Base-by-base conservation (phyloP, 2,888 invertebrate species). In the Parnassius smintheus region DNA sequence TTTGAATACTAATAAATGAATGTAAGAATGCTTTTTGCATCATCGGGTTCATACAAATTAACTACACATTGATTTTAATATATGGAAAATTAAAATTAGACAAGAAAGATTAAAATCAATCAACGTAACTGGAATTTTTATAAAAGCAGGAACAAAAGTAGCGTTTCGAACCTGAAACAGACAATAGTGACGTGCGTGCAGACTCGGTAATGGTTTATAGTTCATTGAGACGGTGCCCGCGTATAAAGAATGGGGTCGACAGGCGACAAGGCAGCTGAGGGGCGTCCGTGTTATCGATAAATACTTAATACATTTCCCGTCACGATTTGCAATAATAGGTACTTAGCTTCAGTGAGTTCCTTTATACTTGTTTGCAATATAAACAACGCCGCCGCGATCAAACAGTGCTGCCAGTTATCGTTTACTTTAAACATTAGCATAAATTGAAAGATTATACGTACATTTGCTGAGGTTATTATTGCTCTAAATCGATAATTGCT, bases 131-230 rank as follows among this genome's bases (percentile, higher is more conserved):
- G 48, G 42, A 60, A 44, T 60, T 56, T 11, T 50, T 35, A 58
- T 25, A 55, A 62, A 70, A 72, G 66, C 60, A 66, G 63, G 65
- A 69, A 68, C 68, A 73, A 35, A 35, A 73, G 72, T 71, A 74
- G 66, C 69, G 66, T 63, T 63, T 64, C 61, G 61, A 60, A 65
- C 62, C 66, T 64, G 68, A 78, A 83, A 81, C 77, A 81, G 76
- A 86, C 82, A 86, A 85, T 87, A 88, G 88, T 82, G 86, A 83
- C 83, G 86, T 78, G 81, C 77, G 78, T 76, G 77, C 68, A 75
- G 74, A 73, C 70, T 83, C 76, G 81, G 75, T 75, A 76, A 82
- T 82, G 75, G 77, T 77, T 80, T 78, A 82, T 82, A 75, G 77
- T 77, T 80, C 79, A 80, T 82, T 83, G 86, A 83, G 82, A 81